phyloP scores from a whole-genome alignment of 2,113 vertebrate species.

The Antechinus stuartii region DNA sequence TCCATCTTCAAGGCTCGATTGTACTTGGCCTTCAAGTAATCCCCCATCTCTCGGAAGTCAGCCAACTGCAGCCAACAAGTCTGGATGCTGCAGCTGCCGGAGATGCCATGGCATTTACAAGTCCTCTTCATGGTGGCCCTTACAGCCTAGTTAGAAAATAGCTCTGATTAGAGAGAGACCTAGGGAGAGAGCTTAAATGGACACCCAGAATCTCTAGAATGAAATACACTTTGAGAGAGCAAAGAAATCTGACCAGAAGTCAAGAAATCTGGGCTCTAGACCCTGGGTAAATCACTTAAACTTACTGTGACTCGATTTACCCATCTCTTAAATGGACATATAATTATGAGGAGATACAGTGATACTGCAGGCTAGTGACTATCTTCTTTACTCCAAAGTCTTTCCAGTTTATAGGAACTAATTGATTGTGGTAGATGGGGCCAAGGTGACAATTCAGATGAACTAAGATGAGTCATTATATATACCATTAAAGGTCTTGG shows the following conservation, averaged over 20 bases:
- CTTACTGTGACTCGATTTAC: not conserved
- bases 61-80: slow-evolving; percentile 97
- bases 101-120: slow-evolving; percentile 98
- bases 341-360: not conserved
- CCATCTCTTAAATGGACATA: not conserved
- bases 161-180: slow-evolving; percentile 3
- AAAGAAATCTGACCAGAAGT: not conserved
- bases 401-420: not conserved
- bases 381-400: not conserved
- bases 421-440: not conserved
- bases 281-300: not conserved
- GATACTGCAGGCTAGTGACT: not conserved
- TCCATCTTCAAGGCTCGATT: slow-evolving; percentile 93
- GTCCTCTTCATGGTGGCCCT: slow-evolving; percentile 92
- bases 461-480: not conserved
- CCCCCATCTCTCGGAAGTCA: slow-evolving; percentile 93
- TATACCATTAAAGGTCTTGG: not conserved
- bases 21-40: slow-evolving; percentile 93
- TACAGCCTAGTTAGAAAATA: slow-evolving; percentile 85
- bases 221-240: not conserved
- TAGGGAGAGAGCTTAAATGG: not conserved
- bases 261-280: slow-evolving; percentile 8
- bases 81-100: slow-evolving; percentile 97
- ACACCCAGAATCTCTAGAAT: not conserved
- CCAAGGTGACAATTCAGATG: not conserved